A percentile compares a stretch with the other conserved stretches of the same genome.
Evolutionary conservation across 2,888 invertebrate genomes (phyloP).

Genomic region (Dicyrtoma fusca): DNA sequence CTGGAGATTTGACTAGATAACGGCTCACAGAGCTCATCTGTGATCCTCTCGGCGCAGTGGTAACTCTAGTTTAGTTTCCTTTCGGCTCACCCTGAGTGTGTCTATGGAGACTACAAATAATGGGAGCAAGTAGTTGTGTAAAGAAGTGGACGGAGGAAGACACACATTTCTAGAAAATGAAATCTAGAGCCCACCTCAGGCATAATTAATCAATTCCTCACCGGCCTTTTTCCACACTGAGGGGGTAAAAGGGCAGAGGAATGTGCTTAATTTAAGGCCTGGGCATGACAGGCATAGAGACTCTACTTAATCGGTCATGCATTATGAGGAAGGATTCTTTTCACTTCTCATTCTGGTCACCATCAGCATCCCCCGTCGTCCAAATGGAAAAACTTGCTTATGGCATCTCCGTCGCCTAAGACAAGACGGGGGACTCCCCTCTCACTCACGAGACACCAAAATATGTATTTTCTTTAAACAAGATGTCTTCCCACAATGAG

Average conservation of each 20-base stretch:
- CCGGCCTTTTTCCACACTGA: constrained; percentile 47
- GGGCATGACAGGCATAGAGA: constrained; percentile 56
- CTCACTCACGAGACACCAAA: constrained; percentile 40
- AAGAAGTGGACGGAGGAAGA: constrained; percentile 13
- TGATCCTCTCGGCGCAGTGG: no score
- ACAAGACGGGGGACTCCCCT: constrained; percentile 42
- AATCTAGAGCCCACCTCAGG: constrained; percentile 53
- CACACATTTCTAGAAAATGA: constrained; percentile 40
- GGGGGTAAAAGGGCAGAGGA: constrained; percentile 55
- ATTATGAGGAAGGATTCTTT: constrained; percentile 46
- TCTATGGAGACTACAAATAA: constrained; percentile 25
- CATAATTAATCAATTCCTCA: constrained; percentile 57
- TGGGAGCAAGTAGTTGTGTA: constrained; percentile 11
- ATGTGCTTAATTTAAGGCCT: constrained; percentile 57
- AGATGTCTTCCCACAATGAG: constrained; percentile 34
- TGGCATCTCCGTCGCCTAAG: constrained; percentile 45
- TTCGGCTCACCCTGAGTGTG: no score
- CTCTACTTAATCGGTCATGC: constrained; percentile 56
- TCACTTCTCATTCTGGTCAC: constrained; percentile 39
- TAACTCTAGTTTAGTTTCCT: no score
- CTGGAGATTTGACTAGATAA: neutral
- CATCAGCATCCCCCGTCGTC: neutral
- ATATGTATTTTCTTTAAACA: constrained; percentile 40
- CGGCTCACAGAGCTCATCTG: neutral
- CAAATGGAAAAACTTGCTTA: constrained; percentile 35